These are phyloP conservation scores for Martes martes DNA, from an alignment of 2,113 vertebrate species.

Conservation along the genomic window DNA sequence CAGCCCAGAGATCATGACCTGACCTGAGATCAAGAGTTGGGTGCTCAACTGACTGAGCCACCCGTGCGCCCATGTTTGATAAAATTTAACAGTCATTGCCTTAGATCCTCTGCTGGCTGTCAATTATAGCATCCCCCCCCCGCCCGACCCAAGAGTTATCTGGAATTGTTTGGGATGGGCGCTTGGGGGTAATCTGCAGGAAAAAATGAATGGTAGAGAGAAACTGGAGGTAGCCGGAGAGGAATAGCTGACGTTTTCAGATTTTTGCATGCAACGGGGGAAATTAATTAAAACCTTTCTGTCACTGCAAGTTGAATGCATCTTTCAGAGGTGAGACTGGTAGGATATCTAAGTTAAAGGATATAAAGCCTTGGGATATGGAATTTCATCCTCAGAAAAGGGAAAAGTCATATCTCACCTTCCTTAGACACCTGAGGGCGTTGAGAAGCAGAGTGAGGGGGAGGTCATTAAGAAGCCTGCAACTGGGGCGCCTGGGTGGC, in stretches of 20 bases:
- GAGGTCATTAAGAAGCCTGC: background rate
- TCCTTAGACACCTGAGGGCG: background rate
- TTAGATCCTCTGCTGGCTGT: background rate
- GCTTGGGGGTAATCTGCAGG: background rate
- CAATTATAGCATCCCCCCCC: background rate
- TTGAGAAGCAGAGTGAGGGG: background rate
- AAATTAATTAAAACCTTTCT: slow-evolving; percentile 15
- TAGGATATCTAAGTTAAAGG: background rate
- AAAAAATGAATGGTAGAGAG: background rate
- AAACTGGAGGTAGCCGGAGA: background rate
- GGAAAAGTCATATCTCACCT: slow-evolving; percentile 34
- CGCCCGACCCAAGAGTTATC: background rate
- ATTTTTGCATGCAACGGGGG: background rate
- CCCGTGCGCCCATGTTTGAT: background rate
- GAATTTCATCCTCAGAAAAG: slow-evolving; percentile 42
- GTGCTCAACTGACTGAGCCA: background rate
- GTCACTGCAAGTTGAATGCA: background rate
- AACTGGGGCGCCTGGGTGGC: too few species aligned
- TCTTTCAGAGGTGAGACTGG: background rate
- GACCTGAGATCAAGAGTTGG: background rate
- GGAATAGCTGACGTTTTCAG: background rate
- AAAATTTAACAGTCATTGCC: background rate
- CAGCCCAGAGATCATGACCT: background rate
- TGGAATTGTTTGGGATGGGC: background rate
- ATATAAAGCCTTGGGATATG: background rate